A percentile compares a stretch with the other conserved stretches of the same genome.
Evolutionary conservation across 2,888 invertebrate species (phyloP).

Genomic region (Oxyscelio sp.): DNA sequence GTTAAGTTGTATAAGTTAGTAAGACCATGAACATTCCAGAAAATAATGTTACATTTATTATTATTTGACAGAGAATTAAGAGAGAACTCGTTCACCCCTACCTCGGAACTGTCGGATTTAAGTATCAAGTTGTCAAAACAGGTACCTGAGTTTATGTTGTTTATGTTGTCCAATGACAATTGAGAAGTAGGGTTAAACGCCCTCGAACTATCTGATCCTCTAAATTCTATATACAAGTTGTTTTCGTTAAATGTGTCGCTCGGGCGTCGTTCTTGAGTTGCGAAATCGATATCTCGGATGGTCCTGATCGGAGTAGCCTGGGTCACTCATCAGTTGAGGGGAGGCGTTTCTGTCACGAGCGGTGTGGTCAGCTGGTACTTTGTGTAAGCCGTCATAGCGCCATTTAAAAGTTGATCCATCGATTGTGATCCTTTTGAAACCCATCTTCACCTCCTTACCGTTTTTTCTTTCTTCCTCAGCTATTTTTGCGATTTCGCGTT

Average conservation of each 20-base stretch:
- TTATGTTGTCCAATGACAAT: too few species aligned
- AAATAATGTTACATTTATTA: constrained; percentile 3
- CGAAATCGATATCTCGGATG: too few species aligned
- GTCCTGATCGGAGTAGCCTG: too few species aligned
- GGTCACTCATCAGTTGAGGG: too few species aligned
- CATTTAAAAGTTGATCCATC: background rate
- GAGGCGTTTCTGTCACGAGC: background rate
- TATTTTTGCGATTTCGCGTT: background rate
- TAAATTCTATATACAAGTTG: too few species aligned
- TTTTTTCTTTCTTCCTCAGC: background rate
- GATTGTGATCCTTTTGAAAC: background rate
- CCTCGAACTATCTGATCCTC: too few species aligned
- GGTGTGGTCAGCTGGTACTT: too few species aligned
- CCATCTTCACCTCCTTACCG: background rate
- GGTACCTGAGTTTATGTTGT: too few species aligned
- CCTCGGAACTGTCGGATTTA: background rate
- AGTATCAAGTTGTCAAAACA: background rate
- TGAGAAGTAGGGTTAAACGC: too few species aligned
- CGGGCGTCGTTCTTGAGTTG: too few species aligned
- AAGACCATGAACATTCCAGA: constrained; percentile 17
- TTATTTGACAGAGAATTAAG: background rate
- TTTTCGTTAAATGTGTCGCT: too few species aligned
- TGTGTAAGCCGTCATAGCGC: background rate
- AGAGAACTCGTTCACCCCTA: too few species aligned
- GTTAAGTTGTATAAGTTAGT: constrained; percentile 15